These are phyloP conservation scores for Bugula neritina DNA, from an alignment of 2,888 invertebrate species.

Conservation along the genomic window DNA sequence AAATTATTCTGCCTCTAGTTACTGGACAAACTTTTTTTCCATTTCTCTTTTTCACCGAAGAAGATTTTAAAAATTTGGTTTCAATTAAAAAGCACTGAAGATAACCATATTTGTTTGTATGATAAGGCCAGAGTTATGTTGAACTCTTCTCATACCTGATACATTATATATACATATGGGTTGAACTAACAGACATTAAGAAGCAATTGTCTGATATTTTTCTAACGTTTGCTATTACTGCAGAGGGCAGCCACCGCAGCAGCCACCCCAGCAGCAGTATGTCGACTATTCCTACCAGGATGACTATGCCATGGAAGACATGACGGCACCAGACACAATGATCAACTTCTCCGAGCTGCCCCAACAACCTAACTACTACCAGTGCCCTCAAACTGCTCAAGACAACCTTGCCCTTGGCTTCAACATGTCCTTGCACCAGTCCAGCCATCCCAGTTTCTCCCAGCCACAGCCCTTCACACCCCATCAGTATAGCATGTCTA, in stretches of 20 bases:
- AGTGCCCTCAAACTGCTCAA: neutral
- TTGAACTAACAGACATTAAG: too few species aligned
- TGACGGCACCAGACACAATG: constrained; percentile 26
- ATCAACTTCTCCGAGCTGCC: constrained; percentile 28
- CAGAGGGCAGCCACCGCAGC: neutral
- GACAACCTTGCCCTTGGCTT: constrained; percentile 18
- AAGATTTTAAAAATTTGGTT: too few species aligned
- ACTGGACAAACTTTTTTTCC: too few species aligned
- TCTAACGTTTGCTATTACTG: too few species aligned
- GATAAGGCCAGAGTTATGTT: too few species aligned
- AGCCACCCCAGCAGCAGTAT: neutral
- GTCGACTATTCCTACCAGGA: constrained; percentile 26
- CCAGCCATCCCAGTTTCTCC: neutral
- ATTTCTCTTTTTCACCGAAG: too few species aligned
- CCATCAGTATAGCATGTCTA: neutral
- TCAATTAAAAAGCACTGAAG: too few species aligned
- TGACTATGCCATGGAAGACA: constrained; percentile 25
- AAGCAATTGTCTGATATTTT: too few species aligned
- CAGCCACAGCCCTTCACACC: neutral
- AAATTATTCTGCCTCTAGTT: too few species aligned
- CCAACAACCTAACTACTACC: constrained; percentile 27
- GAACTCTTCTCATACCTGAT: too few species aligned
- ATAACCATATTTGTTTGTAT: too few species aligned
- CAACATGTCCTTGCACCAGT: constrained; percentile 19
- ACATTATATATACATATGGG: too few species aligned